Conservation (phyloP, 2,113 vertebrate species). For the Parotia lawesii region DNA sequence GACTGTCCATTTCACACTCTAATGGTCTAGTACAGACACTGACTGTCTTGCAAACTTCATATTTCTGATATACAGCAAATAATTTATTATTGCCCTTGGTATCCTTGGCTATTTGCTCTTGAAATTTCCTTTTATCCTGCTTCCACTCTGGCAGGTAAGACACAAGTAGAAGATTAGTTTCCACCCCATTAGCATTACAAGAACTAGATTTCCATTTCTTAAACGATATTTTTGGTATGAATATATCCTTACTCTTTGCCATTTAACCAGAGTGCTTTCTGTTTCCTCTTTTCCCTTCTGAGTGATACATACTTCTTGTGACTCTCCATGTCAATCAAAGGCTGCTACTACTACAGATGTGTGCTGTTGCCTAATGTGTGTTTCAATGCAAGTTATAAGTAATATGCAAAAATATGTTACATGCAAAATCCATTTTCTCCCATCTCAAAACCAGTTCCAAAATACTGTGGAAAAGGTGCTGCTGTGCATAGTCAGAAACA, state of each 20-base stretch:
- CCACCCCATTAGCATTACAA: not conserved
- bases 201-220: not conserved
- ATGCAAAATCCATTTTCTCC: not conserved
- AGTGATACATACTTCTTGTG: not conserved
- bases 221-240: not conserved
- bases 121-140: constrained; percentile 4
- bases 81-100: not conserved
- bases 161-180: not conserved
- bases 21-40: not conserved
- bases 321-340: not conserved
- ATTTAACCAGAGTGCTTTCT: not conserved
- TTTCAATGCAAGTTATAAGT: not conserved
- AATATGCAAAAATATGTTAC: not conserved
- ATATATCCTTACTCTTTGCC: not conserved
- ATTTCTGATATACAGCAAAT: not conserved
- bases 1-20: not conserved
- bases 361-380: not conserved
- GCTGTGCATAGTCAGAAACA: not conserved
- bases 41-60: not conserved
- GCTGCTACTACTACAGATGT: not conserved
- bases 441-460: not conserved
- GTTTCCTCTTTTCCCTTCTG: not conserved
- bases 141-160: not conserved
- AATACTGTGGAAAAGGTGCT: not conserved
- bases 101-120: not conserved